Conservation (phyloP, 1,140 invertebrate species). For the Nasonia vitripennis region DNA sequence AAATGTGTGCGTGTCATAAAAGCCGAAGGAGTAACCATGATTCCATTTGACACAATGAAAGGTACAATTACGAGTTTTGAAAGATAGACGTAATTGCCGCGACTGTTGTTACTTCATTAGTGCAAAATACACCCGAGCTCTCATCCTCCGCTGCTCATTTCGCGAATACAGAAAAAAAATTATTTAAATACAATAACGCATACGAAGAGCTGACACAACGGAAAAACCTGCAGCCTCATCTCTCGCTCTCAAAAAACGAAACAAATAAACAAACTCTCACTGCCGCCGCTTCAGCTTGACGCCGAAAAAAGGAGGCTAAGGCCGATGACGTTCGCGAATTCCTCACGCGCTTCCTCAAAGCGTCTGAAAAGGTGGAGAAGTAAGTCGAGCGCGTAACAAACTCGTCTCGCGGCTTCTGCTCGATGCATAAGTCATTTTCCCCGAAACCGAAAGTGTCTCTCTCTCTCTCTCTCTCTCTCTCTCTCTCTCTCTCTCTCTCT, state of each 20-base stretch:
- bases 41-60: conserved; percentile 1
- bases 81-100: not conserved
- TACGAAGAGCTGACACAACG: not conserved
- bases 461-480: not conserved
- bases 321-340: conserved; percentile 3
- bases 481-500: too few species aligned
- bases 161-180: not conserved
- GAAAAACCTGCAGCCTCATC: not conserved
- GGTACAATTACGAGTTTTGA: not conserved
- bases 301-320: not conserved
- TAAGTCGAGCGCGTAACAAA: conserved; percentile 12
- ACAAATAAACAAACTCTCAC: not conserved
- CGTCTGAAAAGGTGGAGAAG: not conserved
- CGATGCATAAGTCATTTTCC: conserved; percentile 29
- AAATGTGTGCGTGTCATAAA: not conserved
- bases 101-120: not conserved
- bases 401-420: conserved; percentile 4
- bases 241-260: not conserved
- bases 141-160: not conserved
- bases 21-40: not conserved
- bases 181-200: not conserved
- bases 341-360: not conserved
- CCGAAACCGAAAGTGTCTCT: conserved; percentile 17
- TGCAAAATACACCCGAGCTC: not conserved
- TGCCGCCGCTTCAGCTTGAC: not conserved